phyloP scores from a whole-genome alignment of 2,797 vertebrate genomes.

The Luscinia megarhynchos region DNA sequence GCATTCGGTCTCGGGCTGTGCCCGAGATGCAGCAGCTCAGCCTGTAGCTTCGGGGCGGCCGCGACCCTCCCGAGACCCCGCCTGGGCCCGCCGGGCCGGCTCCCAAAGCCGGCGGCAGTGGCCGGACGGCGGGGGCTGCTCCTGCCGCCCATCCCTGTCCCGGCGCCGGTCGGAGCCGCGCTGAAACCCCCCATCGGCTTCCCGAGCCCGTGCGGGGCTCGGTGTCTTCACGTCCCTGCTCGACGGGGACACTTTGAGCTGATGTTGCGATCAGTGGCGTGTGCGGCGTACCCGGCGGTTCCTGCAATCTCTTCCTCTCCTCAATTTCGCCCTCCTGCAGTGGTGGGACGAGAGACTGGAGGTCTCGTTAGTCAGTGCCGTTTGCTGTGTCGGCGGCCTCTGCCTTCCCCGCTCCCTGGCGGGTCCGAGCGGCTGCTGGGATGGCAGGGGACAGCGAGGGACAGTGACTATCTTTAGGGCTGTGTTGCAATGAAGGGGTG shows the following conservation, averaged over 20 bases:
- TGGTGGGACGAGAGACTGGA: background rate
- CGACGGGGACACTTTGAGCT: background rate
- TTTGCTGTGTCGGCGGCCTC: background rate
- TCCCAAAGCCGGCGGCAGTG: background rate
- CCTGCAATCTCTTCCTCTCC: background rate
- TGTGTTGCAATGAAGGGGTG: constrained; percentile 15
- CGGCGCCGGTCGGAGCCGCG: background rate
- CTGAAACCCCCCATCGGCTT: background rate
- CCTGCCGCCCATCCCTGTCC: background rate
- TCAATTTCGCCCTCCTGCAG: background rate
- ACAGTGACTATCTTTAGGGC: constrained; percentile 40
- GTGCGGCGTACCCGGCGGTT: background rate
- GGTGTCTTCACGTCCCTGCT: background rate
- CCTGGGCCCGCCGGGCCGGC: background rate
- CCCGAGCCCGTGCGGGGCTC: background rate
- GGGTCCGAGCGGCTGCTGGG: background rate
- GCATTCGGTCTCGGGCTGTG: background rate
- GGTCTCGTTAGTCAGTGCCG: background rate
- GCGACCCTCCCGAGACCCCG: accelerated
- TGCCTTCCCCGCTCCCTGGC: background rate
- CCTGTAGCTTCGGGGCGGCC: background rate
- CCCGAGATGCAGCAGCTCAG: background rate
- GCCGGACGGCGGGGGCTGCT: background rate
- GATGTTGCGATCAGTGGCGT: background rate
- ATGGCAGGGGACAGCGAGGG: background rate